Evolutionary conservation across 2,888 invertebrate species (phyloP).

Genomic region (Troides aeacus): DNA sequence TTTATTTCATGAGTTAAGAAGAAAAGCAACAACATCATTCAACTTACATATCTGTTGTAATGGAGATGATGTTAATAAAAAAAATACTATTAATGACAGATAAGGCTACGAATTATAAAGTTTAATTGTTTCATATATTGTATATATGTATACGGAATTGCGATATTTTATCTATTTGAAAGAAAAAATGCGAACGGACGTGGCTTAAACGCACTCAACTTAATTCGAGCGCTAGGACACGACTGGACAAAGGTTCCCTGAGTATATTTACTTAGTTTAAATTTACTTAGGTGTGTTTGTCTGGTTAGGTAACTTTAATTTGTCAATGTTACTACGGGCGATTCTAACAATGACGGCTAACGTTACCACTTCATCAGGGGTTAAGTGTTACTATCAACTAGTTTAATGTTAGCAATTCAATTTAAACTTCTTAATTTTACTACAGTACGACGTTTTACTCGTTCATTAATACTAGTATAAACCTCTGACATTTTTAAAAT

Average conservation of each 20-base stretch:
- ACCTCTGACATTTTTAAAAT: too few species aligned
- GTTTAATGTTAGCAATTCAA: background rate
- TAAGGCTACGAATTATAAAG: background rate
- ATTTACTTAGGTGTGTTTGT: slow-evolving; percentile 12
- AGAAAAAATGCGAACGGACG: background rate
- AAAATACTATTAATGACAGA: too few species aligned
- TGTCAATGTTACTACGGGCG: background rate
- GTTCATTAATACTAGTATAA: too few species aligned
- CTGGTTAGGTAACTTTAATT: slow-evolving; percentile 10
- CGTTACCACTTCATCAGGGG: background rate
- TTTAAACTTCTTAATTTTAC: background rate
- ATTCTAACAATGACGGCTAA: background rate
- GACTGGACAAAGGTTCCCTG: background rate
- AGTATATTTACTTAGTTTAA: slow-evolving; percentile 11
- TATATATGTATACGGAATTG: background rate
- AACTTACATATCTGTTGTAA: too few species aligned
- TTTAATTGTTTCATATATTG: background rate
- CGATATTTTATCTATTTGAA: too few species aligned
- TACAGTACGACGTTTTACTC: too few species aligned
- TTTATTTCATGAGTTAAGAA: too few species aligned
- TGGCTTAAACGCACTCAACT: background rate
- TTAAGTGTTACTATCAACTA: background rate
- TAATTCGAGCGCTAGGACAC: background rate
- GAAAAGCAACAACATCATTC: too few species aligned
- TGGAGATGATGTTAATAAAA: too few species aligned